Percentiles rank a stretch among this genome's conserved stretches.
These are phyloP conservation scores for Hydropsyche betteni DNA, from an alignment of 2,888 invertebrate species.

Conservation along the genomic window DNA sequence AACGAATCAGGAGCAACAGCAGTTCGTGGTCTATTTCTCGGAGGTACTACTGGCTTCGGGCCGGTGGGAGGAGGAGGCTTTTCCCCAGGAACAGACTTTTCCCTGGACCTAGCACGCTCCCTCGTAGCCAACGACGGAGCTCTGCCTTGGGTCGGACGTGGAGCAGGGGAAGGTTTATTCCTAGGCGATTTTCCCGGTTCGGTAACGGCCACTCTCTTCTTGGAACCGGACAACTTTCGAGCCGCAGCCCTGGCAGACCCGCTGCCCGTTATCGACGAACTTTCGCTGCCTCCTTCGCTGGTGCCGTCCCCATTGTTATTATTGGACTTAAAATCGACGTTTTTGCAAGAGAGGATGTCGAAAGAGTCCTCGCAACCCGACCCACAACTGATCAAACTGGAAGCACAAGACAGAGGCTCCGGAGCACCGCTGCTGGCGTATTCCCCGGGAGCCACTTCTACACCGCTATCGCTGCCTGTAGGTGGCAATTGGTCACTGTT, in stretches of 20 bases:
- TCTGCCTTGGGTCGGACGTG: constrained; percentile 64
- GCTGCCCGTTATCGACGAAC: constrained; percentile 73
- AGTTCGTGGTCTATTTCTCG: constrained; percentile 56
- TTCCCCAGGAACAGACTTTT: constrained; percentile 66
- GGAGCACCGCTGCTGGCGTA: constrained; percentile 73
- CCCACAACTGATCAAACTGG: constrained; percentile 80
- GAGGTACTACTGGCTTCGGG: constrained; percentile 59
- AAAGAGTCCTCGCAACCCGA: constrained; percentile 73
- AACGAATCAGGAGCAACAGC: constrained; percentile 62
- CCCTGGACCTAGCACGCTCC: constrained; percentile 70
- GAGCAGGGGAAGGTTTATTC: constrained; percentile 65
- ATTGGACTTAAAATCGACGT: constrained; percentile 56
- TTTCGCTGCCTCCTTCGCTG: constrained; percentile 80
- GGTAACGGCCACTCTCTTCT: constrained; percentile 65
- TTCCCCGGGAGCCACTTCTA: constrained; percentile 75
- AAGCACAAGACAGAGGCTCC: constrained; percentile 77
- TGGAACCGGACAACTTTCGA: constrained; percentile 59
- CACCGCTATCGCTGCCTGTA: constrained; percentile 84
- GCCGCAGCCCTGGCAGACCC: constrained; percentile 57
- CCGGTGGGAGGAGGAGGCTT: constrained; percentile 61
- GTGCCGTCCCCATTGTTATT: constrained; percentile 62
- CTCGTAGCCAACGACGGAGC: constrained; percentile 66
- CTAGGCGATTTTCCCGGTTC: constrained; percentile 64
- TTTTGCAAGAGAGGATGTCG: constrained; percentile 56
- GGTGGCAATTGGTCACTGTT: constrained; percentile 56